phyloP scores from a whole-genome alignment of 2,797 vertebrate species.

The Pampus argenteus region DNA sequence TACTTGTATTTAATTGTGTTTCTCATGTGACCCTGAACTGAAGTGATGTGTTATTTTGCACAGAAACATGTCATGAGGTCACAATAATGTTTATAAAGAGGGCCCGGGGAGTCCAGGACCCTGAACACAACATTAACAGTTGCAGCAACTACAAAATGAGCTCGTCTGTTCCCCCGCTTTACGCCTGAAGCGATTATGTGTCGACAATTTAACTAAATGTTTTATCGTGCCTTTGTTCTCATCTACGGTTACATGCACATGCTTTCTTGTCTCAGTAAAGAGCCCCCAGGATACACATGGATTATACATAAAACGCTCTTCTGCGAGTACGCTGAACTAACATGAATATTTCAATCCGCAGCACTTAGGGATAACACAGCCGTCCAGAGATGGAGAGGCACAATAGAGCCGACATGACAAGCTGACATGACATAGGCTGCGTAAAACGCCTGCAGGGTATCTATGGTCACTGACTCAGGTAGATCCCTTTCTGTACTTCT shows the following conservation, averaged over 20 bases:
- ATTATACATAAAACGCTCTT: conserved; percentile 68
- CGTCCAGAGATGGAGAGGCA: conserved; percentile 20
- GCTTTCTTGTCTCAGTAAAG: conserved; percentile 37
- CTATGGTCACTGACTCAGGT: conserved; percentile 35
- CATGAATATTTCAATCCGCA: conserved; percentile 77
- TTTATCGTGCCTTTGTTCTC: conserved; percentile 61
- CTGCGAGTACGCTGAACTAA: conserved; percentile 37
- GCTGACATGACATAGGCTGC: too few species aligned
- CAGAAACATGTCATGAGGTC: neutral
- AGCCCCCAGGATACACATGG: conserved; percentile 59
- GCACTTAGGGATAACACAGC: conserved; percentile 55
- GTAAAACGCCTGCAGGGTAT: conserved; percentile 39
- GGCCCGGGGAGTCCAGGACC: neutral
- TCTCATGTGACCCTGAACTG: neutral
- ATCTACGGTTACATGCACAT: conserved; percentile 45
- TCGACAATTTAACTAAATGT: conserved; percentile 63
- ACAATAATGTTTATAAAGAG: neutral
- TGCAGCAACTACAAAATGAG: conserved; percentile 29
- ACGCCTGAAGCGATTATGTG: conserved; percentile 34
- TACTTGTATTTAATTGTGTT: neutral
- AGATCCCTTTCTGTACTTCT: neutral
- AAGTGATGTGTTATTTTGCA: neutral
- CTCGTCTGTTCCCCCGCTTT: conserved; percentile 8
- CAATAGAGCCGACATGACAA: conserved; percentile 35
- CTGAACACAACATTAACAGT: conserved; percentile 6